phyloP scores from a whole-genome alignment of 2,113 vertebrate species.

The Platysteira castanea region DNA sequence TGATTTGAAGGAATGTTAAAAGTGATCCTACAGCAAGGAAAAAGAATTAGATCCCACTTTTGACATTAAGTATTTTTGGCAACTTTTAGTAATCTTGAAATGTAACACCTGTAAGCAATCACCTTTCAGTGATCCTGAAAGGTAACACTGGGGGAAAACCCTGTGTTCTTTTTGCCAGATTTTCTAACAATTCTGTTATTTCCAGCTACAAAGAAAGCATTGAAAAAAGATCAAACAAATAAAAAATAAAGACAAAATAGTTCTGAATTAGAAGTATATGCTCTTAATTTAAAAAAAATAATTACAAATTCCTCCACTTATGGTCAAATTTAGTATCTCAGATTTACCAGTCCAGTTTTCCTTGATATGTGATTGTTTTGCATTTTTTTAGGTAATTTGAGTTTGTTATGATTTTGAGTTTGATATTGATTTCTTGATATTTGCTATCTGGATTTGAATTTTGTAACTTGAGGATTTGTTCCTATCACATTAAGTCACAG shows the following conservation, averaged over 20 bases:
- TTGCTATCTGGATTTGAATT: neutral
- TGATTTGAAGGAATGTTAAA: constrained; percentile 30
- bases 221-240: neutral
- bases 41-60: neutral
- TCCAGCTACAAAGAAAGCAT: neutral
- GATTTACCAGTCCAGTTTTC: neutral
- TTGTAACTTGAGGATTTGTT: neutral
- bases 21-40: neutral
- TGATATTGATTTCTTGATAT: neutral
- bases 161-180: neutral
- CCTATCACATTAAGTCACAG: neutral
- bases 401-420: neutral
- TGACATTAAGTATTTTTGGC: neutral
- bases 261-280: neutral
- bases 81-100: too few species aligned
- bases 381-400: neutral
- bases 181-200: neutral
- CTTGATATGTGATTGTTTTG: neutral
- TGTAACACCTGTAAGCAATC: too few species aligned
- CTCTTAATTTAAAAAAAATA: neutral
- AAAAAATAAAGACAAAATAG: neutral
- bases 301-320: neutral
- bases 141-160: rapidly evolving
- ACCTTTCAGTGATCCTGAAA: neutral
- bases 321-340: neutral